A percentile compares a stretch with the other conserved stretches of the same genome.
Conservation (phyloP, 2,113 vertebrate species). For the Morone chrysops region DNA sequence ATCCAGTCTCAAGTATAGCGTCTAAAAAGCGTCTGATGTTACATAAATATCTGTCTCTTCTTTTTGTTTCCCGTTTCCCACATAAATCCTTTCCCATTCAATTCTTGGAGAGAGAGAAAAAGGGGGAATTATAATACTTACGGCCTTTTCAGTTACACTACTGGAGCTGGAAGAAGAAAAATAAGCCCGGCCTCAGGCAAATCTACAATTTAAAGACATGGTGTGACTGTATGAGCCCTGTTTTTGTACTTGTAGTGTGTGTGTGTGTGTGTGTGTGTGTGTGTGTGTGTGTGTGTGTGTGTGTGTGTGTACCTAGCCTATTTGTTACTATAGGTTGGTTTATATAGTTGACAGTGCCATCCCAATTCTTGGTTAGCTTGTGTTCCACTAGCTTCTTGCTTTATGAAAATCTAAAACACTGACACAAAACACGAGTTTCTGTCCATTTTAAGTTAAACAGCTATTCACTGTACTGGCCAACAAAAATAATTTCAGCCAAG, state of each 20-base stretch:
- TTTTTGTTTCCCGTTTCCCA: not conserved
- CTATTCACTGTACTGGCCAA: not conserved
- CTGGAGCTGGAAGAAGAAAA: not conserved
- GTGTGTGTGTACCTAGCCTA: too few relatives aligned
- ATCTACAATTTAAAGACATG: not conserved
- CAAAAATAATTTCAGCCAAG: not conserved
- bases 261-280: too few relatives aligned
- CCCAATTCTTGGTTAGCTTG: too few relatives aligned
- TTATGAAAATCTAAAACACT: too few relatives aligned
- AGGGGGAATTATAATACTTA: not conserved
- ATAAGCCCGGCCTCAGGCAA: not conserved
- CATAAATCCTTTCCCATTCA: conserved; percentile 13
- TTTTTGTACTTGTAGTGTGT: too few relatives aligned
- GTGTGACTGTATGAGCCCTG: too few relatives aligned
- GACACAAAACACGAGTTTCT: too few relatives aligned
- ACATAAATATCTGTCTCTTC: conserved; percentile 21
- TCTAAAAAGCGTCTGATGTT: conserved; percentile 26
- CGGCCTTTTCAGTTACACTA: not conserved
- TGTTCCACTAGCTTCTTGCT: too few relatives aligned
- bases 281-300: too few relatives aligned
- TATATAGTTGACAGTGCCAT: too few relatives aligned
- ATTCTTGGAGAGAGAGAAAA: not conserved
- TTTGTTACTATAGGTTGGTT: too few relatives aligned
- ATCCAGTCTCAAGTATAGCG: conserved; percentile 22
- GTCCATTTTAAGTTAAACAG: not conserved